Evolutionary conservation across 2,888 invertebrate species (phyloP), one percentile per base, ranked within the genome.

Genomic region (Orthosia gracilis): DNA sequence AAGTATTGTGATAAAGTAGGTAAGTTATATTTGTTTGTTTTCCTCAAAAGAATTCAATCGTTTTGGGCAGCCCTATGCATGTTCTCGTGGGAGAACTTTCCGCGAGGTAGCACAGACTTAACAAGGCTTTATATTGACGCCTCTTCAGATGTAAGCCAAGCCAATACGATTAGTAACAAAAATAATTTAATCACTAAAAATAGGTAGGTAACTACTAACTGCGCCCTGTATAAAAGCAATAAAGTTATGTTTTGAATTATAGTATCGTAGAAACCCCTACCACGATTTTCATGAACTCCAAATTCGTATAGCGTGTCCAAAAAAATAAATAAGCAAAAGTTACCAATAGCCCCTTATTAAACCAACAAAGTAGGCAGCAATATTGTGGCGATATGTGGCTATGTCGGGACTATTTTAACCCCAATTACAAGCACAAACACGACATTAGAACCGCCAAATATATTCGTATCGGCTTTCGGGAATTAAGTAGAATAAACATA

Each of bases 81-180:
- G 78, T 78, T 76, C 83, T 85, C 78, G 84, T 80, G 84, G 78
- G 81, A 88, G 87, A 85, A 86, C 83, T 92, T 93, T 92, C 92
- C 92, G 85, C 91, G 79, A 91, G 92, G 87, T 71, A 90, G 92
- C 91, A 92, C 93, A 92, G 90, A 93, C 92, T 93, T 93, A 94
- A 94, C 93, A 92, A 94, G 92, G 86, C 90, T 90, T 87, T 89
- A 90, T 89, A 91, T 89, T 88, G 88, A 89, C 89, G 88, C 87
- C 87, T 88, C 88, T 87, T 86, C 87, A 85, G 79, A 85, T 86
- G 87, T 85, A 87, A 85, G 83, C 83, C 87, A 81, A 82, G 79
- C 85, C 77, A 79, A 86, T 85, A 80, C 82, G 79, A 85, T 80
- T 83, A 76, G 66, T 73, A 61, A 64, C 55, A 21, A 73, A 78